Conservation (phyloP, 2,113 vertebrate genomes). For the Clarias batrachus region DNA sequence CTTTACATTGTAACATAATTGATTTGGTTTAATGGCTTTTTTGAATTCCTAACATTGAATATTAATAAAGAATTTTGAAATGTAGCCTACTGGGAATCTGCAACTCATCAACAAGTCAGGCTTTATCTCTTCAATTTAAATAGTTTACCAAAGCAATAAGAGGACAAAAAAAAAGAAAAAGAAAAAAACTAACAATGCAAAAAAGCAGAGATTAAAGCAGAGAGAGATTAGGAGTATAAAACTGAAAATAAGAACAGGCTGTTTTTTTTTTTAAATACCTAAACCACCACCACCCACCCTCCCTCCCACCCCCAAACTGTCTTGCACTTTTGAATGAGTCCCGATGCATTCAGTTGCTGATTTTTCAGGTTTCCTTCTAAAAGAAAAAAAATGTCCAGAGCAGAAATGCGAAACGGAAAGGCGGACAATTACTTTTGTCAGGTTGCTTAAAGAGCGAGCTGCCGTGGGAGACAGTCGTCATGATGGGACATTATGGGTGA, state of each 20-base stretch:
- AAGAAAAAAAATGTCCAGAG: constrained; percentile 73
- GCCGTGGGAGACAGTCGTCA: constrained; percentile 73
- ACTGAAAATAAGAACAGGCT: constrained; percentile 57
- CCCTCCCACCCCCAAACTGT: constrained; percentile 57
- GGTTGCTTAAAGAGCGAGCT: constrained; percentile 78
- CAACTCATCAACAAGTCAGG: constrained; percentile 82
- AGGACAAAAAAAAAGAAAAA: constrained; percentile 45
- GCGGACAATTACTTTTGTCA: constrained; percentile 81
- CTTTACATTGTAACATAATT: constrained; percentile 70
- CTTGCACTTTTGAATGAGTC: constrained; percentile 64
- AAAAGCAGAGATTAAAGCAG: constrained; percentile 64
- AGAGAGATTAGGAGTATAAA: constrained; percentile 60
- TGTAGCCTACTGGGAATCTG: constrained; percentile 99
- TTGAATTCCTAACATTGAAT: constrained; percentile 73
- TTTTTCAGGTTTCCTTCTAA: constrained; percentile 60
- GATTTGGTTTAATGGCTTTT: constrained; percentile 65
- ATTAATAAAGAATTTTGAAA: constrained; percentile 92
- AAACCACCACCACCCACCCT: constrained; percentile 41
- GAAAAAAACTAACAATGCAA: constrained; percentile 72
- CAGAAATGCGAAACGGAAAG: constrained; percentile 74
- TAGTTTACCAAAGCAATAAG: constrained; percentile 58
- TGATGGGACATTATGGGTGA: constrained; percentile 67
- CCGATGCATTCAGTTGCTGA: constrained; percentile 67
- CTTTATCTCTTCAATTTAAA: constrained; percentile 69
- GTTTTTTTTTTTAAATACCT: constrained; percentile 51